Base-by-base conservation (phyloP, 1,140 invertebrate genomes). In the Eulimnadia texana region DNA sequence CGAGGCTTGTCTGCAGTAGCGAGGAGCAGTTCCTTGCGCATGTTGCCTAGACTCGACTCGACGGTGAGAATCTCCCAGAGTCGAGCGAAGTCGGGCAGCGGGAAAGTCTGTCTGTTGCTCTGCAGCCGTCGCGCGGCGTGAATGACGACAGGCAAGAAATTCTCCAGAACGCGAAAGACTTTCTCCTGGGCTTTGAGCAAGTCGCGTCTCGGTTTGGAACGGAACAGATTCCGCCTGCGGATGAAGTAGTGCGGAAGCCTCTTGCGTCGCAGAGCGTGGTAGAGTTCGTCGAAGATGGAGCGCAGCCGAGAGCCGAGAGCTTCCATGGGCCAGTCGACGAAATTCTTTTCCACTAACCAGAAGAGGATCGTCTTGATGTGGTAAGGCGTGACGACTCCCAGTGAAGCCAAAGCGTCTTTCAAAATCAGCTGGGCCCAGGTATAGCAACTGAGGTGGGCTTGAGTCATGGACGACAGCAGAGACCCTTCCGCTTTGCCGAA, bases 321-420 rank as follows among this genome's bases (percentile, higher is more conserved):
- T 69, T 83, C 79, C 64, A 86, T 82, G 0, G 81, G 76, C 85
- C 84, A 88, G 52, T 76, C 79, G 2, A 76, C 76, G 25, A 79
- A 78, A 63, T 82, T 79, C 24, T 75, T 66, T 69, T 90, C 86
- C 63, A 84, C 83, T 70, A 86, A 77, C 83, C 83, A 86, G 68
- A 86, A 88, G n/a, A 90, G 69, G 67, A 84, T 80, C 58, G 82
- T 83, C 59, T 83, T 78, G n/a, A 89, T 77, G 68, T 89, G 86
- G 59, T 81, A 78, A 0, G 79, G 72, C 67, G 76, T 76, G 13
- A 73, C 69, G 23, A 77, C 72, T 33, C 77, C 70, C 0, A 74
- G 69, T 0, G 79, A 79, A 66, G 82, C 80, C 29, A 87, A 74
- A 66, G 83, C 86, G 0, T 78, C 80, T 66, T 85, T 83, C 61